Conservation (phyloP, 2,888 invertebrate species). For the Xestoiulus laeticollis region DNA sequence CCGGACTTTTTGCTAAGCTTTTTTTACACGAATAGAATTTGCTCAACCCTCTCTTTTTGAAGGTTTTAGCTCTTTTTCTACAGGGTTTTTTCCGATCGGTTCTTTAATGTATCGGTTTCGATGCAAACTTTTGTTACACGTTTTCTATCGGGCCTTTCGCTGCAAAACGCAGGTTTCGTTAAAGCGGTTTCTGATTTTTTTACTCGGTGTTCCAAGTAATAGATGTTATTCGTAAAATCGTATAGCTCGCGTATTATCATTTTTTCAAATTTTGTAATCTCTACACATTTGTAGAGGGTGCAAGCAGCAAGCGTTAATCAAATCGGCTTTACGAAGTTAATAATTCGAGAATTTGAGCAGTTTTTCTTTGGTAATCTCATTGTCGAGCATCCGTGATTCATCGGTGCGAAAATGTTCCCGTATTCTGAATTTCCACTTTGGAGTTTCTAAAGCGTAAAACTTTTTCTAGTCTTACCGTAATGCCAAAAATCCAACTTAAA, state of each 20-base stretch:
- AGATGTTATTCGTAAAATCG: background rate
- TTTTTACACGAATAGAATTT: background rate
- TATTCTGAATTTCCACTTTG: background rate
- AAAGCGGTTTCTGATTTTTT: background rate
- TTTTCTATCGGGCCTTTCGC: background rate
- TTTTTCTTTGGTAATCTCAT: no score
- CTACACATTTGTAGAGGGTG: no score
- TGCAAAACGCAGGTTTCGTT: background rate
- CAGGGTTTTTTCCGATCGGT: slow-evolving; percentile 18
- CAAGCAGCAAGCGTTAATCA: no score
- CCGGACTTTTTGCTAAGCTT: background rate
- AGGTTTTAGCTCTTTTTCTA: background rate
- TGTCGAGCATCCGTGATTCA: no score
- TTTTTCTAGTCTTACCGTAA: background rate
- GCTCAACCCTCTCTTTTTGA: background rate
- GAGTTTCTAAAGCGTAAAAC: background rate
- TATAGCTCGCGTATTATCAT: background rate
- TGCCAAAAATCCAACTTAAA: background rate
- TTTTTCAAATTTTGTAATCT: background rate
- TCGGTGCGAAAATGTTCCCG: no score
- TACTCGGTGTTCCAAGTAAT: background rate
- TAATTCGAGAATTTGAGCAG: no score
- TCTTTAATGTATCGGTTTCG: background rate
- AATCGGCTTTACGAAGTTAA: no score
- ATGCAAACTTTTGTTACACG: background rate